Evolutionary conservation across 2,888 invertebrate genomes (phyloP), one percentile per base, ranked within the genome.

Genomic region (Megaustenia siamemsis): DNA sequence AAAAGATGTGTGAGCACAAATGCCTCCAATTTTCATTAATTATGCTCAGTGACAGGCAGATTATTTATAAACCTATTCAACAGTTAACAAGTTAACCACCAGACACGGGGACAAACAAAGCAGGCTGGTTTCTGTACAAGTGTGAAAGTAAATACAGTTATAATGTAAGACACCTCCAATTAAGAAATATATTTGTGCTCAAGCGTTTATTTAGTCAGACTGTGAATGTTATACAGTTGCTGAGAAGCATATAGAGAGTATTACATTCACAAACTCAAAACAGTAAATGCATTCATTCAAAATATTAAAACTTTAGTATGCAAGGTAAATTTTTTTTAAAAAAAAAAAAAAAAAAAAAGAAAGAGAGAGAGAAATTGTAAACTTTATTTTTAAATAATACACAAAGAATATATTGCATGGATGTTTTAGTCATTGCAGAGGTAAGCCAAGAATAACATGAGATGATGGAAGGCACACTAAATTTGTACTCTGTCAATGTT

Each of bases 191-290:
- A 75, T 56, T n/a, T 28, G 75, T 82, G 63, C 75, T 82, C 35
- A 69, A 53, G 43, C 75, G 10, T 68, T 80, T 80, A 79, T 79
- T n/a, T 79, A 43, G 63, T 63, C 68, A 24, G 68, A 35, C 53
- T 53, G 45, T 80, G n/a, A 38, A 21, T 80, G 35, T 43, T 53
- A 66, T 49, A 45, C 49, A 80, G 32, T 43, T 79, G 66, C 18
- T 68, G 43, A 78, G 35, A 69, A 68, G 80, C 69, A 49, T 69
- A 69, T 69, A 68, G 35, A 43, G 66, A 43, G 24, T 60, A n/a
- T 8, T 79, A 68, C 69, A 66, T 68, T 80, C 80, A 80, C n/a
- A 77, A 60, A 63, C 35, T 35, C 10, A 15, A 35, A 69, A 40
- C 69, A 49, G 53, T 68, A 68, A 28, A 45, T 69, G 32, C 10